Percentiles rank a stretch among this genome's conserved stretches.
These are phyloP conservation scores for Busseola fusca DNA, from an alignment of 2,888 invertebrate genomes.

Conservation along the genomic window DNA sequence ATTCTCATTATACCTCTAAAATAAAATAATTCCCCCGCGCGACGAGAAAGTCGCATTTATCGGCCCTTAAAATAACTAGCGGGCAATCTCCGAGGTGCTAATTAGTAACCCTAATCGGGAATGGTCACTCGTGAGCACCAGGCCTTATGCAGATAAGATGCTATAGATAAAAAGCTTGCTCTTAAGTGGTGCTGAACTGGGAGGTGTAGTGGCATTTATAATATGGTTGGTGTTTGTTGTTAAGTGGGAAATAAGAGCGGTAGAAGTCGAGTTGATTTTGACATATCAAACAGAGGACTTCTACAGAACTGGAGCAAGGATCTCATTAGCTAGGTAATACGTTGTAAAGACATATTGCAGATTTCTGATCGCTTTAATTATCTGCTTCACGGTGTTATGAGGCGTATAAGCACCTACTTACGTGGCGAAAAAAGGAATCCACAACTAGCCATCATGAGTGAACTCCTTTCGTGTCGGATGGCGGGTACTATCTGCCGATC, in stretches of 20 bases:
- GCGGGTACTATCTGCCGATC: background rate
- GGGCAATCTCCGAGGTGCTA: slow-evolving; percentile 64
- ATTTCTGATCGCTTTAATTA: background rate
- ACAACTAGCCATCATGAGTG: background rate
- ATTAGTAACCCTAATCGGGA: slow-evolving; percentile 70
- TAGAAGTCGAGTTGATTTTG: background rate
- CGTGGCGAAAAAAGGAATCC: background rate
- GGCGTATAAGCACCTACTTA: background rate
- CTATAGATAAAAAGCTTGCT: slow-evolving; percentile 51
- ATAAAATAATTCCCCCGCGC: slow-evolving; percentile 49
- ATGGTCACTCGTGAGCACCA: slow-evolving; percentile 51
- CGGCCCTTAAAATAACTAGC: slow-evolving; percentile 62
- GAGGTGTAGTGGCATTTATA: slow-evolving; percentile 14
- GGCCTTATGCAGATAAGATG: slow-evolving; percentile 58
- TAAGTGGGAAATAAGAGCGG: background rate
- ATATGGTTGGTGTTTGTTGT: background rate
- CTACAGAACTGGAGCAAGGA: background rate
- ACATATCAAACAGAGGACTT: background rate
- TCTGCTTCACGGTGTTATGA: no score
- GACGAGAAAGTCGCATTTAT: slow-evolving; percentile 62
- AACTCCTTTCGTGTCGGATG: no score
- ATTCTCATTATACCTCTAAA: slow-evolving; percentile 53
- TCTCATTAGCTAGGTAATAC: background rate
- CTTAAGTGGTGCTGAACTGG: slow-evolving; percentile 39
- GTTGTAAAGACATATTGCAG: background rate